Percentiles rank a stretch among this genome's conserved stretches.
Conservation (phyloP, 2,113 vertebrate genomes). For the Nannobrachium achirus region DNA sequence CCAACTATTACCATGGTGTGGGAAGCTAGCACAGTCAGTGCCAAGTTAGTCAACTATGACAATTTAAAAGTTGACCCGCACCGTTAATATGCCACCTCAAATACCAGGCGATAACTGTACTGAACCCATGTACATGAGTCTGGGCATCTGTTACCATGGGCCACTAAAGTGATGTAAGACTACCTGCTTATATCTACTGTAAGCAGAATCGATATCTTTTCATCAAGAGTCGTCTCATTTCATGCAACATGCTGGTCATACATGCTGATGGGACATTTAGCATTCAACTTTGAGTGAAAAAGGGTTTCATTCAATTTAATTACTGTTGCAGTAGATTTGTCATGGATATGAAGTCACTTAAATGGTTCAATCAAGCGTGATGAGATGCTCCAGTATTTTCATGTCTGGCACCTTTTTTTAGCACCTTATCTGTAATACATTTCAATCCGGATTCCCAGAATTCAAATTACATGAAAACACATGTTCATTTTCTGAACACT, state of each 20-base stretch:
- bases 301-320: constrained; percentile 3
- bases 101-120: too few species aligned
- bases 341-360: not conserved
- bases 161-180: constrained; percentile 63
- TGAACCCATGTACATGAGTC: constrained; percentile 25
- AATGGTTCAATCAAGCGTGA: constrained; percentile 61
- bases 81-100: too few species aligned
- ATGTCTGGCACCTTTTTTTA: constrained; percentile 78
- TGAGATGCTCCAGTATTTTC: constrained; percentile 81
- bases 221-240: constrained; percentile 7
- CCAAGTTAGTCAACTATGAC: too few species aligned
- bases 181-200: constrained; percentile 64
- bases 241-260: constrained; percentile 45
- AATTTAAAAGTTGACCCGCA: too few species aligned
- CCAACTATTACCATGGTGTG: not conserved
- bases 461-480: too few species aligned
- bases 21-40: too few species aligned
- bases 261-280: constrained; percentile 32
- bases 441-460: constrained; percentile 28
- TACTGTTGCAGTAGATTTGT: constrained; percentile 13
- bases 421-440: constrained; percentile 4
- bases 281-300: not conserved
- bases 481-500: too few species aligned
- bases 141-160: constrained; percentile 16
- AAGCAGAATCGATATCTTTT: constrained; percentile 69